Base-by-base conservation (phyloP, 2,797 vertebrate genomes). In the Ctenopoma multispine region DNA sequence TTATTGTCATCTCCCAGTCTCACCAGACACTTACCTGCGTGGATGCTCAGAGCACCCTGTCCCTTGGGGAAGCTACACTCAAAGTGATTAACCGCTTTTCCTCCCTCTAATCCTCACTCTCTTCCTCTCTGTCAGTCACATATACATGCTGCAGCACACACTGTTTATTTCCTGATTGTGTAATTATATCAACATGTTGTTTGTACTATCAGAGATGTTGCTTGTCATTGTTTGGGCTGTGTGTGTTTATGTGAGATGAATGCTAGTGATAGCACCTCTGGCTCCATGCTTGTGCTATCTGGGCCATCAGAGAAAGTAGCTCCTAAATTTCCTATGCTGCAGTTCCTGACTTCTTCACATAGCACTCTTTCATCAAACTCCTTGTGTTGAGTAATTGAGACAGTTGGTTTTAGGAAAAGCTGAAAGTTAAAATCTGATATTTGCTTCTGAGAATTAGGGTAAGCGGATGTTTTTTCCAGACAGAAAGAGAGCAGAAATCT, bases 181-280 rank as follows among this genome's bases (percentile, higher is more conserved):
- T 92, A 89, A 93, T 93, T 92, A 86, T 88, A 87, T 91, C 83
- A 88, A 84, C 80, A 91, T 89, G 87, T 89, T 90, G 85, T 92
- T 93, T 85, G 87, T 84, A 73, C 78, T 83, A 84, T 88, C 89
- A 61, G 79, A 88, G 83, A 88, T 86, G 40, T 81, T 80, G 75
- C 81, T 67, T 27, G 84, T 89, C 85, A 87, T 90, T 92, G 87
- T 91, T 87, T 89, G 80, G 80, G 81, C 85, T 90, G 78, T 85
- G 73, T 84, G 81, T 92, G 90, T 91, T 87, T 91, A 77, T 87
- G 77, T 69, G 83, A 90, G 92, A 93, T 93, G 76, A 90, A 80
- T 71, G 75, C 48, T 60, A 34, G 40, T 54, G 91, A 93, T 93
- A 89, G 63, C 49, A 62, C 54, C 20, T 61, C 67, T 34, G 83